These are phyloP conservation scores for Pluvianellus socialis DNA, from an alignment of 2,113 vertebrate species.

Conservation along the genomic window DNA sequence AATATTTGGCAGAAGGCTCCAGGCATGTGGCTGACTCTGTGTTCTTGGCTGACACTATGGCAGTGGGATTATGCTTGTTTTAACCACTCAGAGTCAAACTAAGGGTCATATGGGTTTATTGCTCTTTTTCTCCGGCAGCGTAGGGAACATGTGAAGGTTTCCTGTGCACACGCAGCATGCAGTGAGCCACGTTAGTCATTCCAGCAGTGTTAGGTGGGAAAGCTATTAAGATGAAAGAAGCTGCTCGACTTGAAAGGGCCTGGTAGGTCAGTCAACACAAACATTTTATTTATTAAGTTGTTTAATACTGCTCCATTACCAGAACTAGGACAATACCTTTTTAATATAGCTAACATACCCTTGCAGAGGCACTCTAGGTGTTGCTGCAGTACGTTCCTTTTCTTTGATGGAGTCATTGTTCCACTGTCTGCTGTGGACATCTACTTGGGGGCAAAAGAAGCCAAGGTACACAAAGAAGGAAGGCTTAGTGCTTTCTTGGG, in stretches of 20 bases:
- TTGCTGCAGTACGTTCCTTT: not conserved
- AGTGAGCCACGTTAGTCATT: not conserved
- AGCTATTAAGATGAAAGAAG: conserved; percentile 11
- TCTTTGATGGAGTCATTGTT: not conserved
- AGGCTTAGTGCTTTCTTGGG: not conserved
- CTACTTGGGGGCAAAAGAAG: not conserved
- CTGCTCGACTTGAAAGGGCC: not conserved
- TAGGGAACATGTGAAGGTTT: not conserved
- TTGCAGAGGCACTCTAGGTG: not conserved
- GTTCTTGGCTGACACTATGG: not conserved
- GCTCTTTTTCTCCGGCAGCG: accelerated
- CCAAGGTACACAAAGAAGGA: not conserved
- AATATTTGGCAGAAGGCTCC: not conserved
- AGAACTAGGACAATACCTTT: not conserved
- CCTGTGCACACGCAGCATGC: not conserved
- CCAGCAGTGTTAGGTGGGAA: not conserved
- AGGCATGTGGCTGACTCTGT: not conserved
- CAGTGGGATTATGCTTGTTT: not conserved
- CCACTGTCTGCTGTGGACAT: not conserved
- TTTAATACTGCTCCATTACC: not conserved
- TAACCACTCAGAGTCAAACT: not conserved
- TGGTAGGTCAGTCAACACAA: not conserved
- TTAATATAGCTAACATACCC: not conserved
- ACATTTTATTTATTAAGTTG: not conserved
- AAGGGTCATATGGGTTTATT: not conserved